phyloP scores from a whole-genome alignment of 2,888 invertebrate species.

The Agrilus cyanescens region DNA sequence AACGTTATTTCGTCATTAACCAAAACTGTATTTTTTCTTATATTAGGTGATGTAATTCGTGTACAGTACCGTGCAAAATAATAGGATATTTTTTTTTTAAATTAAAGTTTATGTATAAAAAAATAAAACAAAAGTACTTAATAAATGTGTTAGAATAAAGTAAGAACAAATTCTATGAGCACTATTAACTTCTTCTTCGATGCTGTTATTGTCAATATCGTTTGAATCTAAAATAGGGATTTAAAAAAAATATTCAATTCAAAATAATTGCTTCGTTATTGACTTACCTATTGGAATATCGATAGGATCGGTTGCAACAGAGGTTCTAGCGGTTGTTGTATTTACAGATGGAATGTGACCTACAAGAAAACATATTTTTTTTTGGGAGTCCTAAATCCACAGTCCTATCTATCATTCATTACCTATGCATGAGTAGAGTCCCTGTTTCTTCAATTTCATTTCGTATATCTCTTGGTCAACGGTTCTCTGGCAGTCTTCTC shows the following conservation, averaged over 20 bases:
- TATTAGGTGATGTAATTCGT: background rate
- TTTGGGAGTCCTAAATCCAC: background rate
- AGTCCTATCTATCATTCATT: conserved; percentile 7
- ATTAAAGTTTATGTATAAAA: too few relatives aligned
- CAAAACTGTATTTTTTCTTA: background rate
- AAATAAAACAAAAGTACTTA: too few relatives aligned
- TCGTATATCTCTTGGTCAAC: conserved; percentile 46
- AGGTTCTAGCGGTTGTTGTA: conserved; percentile 9
- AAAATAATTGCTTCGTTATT: too few relatives aligned
- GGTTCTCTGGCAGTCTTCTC: conserved; percentile 49
- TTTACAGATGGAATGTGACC: conserved; percentile 7
- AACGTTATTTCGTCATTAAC: too few relatives aligned
- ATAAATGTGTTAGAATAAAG: too few relatives aligned
- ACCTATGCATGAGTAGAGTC: conserved; percentile 27
- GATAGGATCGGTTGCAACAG: conserved; percentile 10
- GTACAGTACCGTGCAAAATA: too few relatives aligned
- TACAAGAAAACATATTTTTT: background rate
- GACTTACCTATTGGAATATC: conserved; percentile 18
- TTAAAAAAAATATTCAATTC: too few relatives aligned
- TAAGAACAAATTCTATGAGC: too few relatives aligned
- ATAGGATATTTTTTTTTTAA: too few relatives aligned
- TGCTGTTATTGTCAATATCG: conserved; percentile 13
- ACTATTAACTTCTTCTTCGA: too few relatives aligned
- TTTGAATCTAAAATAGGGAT: too few relatives aligned
- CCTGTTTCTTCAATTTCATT: conserved; percentile 46